phyloP scores from a whole-genome alignment of 1,140 invertebrate species.

The Ganaspis sp. region DNA sequence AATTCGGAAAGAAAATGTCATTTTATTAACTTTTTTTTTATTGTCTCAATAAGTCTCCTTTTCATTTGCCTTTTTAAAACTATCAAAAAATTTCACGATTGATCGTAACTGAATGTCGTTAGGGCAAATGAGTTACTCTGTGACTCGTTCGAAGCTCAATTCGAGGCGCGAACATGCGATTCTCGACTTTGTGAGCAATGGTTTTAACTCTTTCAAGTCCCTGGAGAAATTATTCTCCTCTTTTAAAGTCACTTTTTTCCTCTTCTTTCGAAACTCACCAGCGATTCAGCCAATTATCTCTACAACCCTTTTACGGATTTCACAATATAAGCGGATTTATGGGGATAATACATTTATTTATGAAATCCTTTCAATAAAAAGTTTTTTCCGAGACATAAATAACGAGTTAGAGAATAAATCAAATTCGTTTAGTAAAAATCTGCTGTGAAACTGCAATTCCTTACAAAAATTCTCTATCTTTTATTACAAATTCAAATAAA shows the following conservation, averaged over 20 bases:
- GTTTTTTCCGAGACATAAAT: neutral
- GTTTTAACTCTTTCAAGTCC: neutral
- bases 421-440: no score
- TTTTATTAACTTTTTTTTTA: no score
- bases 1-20: no score
- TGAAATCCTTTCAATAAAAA: neutral
- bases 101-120: neutral
- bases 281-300: constrained; percentile 20
- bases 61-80: no score
- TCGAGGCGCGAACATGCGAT: neutral
- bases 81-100: no score
- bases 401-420: no score
- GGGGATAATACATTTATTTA: neutral
- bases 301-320: constrained; percentile 5
- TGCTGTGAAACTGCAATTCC: no score
- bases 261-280: constrained; percentile 7
- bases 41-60: no score
- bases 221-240: constrained; percentile 22
- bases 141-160: neutral
- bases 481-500: no score
- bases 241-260: constrained; percentile 13
- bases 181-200: constrained; percentile 22
- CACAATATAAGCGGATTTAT: constrained; percentile 8
- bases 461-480: no score
- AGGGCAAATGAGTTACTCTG: neutral